Percentiles rank a stretch among this genome's conserved stretches.
phyloP scores from a whole-genome alignment of 2,113 vertebrate genomes.

The Protobothrops mucrosquamatus region DNA sequence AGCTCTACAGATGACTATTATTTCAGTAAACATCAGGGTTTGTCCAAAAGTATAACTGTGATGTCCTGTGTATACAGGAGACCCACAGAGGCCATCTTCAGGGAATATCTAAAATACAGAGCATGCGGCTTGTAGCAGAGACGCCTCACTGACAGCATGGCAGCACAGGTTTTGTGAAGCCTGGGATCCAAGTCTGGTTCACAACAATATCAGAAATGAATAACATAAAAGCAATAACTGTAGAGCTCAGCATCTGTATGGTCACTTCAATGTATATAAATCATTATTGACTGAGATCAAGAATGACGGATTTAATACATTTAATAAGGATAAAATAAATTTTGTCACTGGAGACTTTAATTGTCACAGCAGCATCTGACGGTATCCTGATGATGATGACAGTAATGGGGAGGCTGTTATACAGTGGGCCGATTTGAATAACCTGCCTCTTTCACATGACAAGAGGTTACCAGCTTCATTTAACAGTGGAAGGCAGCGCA shows the following conservation, averaged over 20 bases:
- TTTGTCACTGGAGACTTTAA: background rate
- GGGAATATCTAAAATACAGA: background rate
- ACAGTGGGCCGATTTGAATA: background rate
- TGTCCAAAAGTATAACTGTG: background rate
- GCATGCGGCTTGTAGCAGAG: background rate
- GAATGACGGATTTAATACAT: background rate
- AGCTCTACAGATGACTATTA: background rate
- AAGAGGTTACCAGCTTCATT: background rate
- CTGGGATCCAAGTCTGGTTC: background rate
- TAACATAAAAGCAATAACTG: background rate
- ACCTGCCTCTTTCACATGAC: background rate
- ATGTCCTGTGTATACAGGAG: background rate
- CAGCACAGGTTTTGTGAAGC: background rate
- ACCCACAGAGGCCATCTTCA: background rate
- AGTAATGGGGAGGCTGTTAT: background rate
- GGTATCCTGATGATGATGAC: background rate
- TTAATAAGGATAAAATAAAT: background rate
- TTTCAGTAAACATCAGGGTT: background rate
- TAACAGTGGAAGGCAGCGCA: background rate
- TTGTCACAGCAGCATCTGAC: background rate
- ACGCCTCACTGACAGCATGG: background rate
- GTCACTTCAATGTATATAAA: background rate
- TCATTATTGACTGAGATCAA: background rate
- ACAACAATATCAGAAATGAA: background rate
- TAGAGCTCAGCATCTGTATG: background rate